These are phyloP conservation scores for Lacerta viridis DNA, from an alignment of 2,797 vertebrate genomes.

Conservation along the genomic window DNA sequence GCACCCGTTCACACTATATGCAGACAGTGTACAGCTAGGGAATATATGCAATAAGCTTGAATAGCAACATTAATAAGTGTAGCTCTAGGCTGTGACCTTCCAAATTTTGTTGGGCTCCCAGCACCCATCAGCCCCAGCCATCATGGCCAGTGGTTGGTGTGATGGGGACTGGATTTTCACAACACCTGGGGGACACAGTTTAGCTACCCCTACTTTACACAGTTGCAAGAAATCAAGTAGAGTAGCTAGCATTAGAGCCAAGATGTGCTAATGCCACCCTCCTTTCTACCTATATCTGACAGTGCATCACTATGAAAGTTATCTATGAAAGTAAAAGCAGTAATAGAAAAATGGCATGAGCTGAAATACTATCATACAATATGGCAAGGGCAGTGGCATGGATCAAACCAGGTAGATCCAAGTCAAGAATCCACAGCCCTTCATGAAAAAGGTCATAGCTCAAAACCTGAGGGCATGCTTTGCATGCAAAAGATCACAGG, in stretches of 20 bases:
- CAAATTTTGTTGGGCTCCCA: too few relatives aligned
- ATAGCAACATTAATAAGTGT: too few relatives aligned
- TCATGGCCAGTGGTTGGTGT: too few relatives aligned
- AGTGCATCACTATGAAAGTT: slow-evolving; percentile 27
- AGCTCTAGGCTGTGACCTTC: neutral
- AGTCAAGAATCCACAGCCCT: neutral
- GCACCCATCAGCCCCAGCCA: too few relatives aligned
- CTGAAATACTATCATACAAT: slow-evolving; percentile 24
- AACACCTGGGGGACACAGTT: too few relatives aligned
- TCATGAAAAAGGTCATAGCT: neutral
- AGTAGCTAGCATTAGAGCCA: neutral
- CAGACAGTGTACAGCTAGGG: too few relatives aligned
- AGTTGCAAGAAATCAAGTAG: neutral
- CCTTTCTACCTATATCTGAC: neutral
- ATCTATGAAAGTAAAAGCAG: slow-evolving; percentile 33
- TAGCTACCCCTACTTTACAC: too few relatives aligned
- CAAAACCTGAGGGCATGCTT: neutral
- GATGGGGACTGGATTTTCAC: too few relatives aligned
- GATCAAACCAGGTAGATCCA: slow-evolving; percentile 62
- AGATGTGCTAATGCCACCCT: neutral
- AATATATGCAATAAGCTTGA: too few relatives aligned
- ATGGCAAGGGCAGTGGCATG: slow-evolving; percentile 50
- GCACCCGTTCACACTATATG: too few relatives aligned
- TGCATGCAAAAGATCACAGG: neutral
- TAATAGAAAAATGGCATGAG: slow-evolving; percentile 13